Conservation (phyloP, 2,113 vertebrate genomes). For the Cettia cetti region DNA sequence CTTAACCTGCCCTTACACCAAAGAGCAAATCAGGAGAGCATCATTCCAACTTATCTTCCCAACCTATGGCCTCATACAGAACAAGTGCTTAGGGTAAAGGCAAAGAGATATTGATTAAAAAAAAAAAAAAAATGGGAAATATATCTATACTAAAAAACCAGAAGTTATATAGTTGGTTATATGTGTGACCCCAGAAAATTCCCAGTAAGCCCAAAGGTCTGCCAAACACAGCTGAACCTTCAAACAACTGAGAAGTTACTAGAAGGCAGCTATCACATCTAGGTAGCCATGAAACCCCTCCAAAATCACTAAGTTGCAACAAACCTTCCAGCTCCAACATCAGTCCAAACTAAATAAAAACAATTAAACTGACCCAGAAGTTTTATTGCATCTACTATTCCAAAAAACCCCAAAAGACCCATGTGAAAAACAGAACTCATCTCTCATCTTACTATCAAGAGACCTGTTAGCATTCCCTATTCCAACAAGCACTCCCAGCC, state of each 20-base stretch:
- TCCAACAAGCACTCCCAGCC: background rate
- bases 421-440: background rate
- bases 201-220: background rate
- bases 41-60: background rate
- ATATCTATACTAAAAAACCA: rapidly evolving
- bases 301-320: background rate
- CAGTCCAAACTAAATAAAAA: background rate
- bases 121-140: background rate
- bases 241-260: background rate
- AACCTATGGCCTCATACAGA: background rate
- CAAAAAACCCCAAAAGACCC: background rate
- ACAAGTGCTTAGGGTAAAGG: background rate
- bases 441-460: background rate
- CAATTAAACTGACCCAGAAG: background rate
- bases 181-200: background rate
- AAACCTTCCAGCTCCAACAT: background rate
- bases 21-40: background rate
- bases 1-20: background rate
- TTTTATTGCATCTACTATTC: background rate
- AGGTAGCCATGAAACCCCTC: background rate
- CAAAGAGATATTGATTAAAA: background rate
- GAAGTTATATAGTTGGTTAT: background rate
- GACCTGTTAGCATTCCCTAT: background rate
- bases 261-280: background rate
- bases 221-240: background rate